Conservation (phyloP, 2,888 invertebrate genomes). For the Hirtodrosophila histrioides region DNA sequence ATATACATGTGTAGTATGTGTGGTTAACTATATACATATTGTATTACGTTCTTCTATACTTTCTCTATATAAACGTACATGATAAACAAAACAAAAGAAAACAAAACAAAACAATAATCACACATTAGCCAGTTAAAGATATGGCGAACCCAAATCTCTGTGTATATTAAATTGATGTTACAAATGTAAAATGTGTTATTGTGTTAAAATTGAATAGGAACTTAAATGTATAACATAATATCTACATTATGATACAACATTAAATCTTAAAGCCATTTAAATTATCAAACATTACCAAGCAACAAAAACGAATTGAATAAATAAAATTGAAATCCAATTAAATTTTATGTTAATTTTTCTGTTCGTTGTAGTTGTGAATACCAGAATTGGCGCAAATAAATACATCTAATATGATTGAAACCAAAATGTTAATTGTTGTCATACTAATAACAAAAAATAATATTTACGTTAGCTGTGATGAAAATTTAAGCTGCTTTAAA, state of each 20-base stretch:
- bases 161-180: conserved; percentile 48
- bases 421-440: conserved; percentile 18
- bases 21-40: conserved; percentile 7
- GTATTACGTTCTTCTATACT: conserved; percentile 11
- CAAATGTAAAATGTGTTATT: conserved; percentile 65
- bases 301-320: conserved; percentile 6
- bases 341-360: conserved; percentile 20
- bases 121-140: conserved; percentile 12
- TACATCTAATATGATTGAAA: neutral
- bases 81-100: neutral
- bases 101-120: neutral
- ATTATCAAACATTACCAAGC: neutral
- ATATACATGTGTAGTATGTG: conserved; percentile 15
- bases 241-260: conserved; percentile 25
- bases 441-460: conserved; percentile 20
- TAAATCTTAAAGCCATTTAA: conserved; percentile 15
- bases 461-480: conserved; percentile 71
- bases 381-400: conserved; percentile 14
- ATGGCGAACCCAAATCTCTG: conserved; percentile 26
- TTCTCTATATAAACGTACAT: conserved; percentile 4
- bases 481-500: conserved; percentile 47
- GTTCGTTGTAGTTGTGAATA: neutral
- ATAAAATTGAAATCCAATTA: conserved; percentile 14
- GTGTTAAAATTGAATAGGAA: conserved; percentile 39
- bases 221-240: conserved; percentile 34